Evolutionary conservation across 2,888 invertebrate genomes (phyloP), one percentile per base, ranked within the genome.

Genomic region (Anaspis maculata): DNA sequence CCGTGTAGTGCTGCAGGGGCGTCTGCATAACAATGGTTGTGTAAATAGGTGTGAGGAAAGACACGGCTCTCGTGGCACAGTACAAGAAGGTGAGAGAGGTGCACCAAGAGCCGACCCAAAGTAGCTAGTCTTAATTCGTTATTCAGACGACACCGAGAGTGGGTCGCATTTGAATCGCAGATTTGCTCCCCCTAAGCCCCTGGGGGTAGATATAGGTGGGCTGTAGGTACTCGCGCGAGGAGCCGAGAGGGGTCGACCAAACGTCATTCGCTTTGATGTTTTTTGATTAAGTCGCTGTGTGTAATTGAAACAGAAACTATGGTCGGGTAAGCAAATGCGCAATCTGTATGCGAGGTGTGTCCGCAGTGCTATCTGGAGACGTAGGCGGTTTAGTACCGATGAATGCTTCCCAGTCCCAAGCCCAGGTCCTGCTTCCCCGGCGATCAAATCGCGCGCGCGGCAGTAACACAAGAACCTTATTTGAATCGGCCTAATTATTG

Each of bases 241-340:
- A n/a, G n/a, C n/a, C n/a, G n/a, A n/a, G n/a, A n/a, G n/a, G n/a
- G n/a, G n/a, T n/a, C n/a, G n/a, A 51, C 52, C 52, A 54, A 56
- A 57, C 52, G 56, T 52, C 56, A 52, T 51, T 52, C 52, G 50
- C 55, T 59, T 59, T 59, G 59, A 59, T 59, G 57, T 59, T 60
- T 60, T 61, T 59, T 57, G 59, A 61, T 59, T 57, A 59, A 61
- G 55, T 52, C 49, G 54, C 51, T 52, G 45, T 48, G 52, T 56
- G 57, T 60, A 61, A 61, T 61, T 61, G 59, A 61, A 59, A 59
- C 56, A 49, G 55, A 53, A 57, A 56, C 57, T 57, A 56, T 56
- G 53, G 52, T 45, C 50, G 47, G 50, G 44, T 46, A 51, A 46
- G 55, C 56, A 61, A 62, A 56, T 59, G 57, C 49, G 58, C 59